Conservation (phyloP, 2,888 invertebrate species). For the Acronicta alni region DNA sequence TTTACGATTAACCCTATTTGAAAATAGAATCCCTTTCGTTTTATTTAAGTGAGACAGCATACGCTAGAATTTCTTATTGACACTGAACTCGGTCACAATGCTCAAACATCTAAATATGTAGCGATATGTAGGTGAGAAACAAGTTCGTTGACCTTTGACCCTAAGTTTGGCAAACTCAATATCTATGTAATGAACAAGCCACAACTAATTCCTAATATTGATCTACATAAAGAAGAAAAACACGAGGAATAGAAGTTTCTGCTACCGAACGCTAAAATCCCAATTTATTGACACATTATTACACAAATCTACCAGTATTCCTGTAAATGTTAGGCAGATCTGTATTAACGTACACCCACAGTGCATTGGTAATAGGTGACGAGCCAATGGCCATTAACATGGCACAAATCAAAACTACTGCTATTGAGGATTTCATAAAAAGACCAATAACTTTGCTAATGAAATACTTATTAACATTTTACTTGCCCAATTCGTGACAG, state of each 20-base stretch:
- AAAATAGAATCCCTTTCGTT: slow-evolving; percentile 5
- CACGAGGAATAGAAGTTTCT: not conserved
- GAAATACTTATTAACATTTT: too few relatives aligned
- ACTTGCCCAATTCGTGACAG: too few relatives aligned
- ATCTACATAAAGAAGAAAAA: slow-evolving; percentile 15
- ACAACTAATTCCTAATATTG: slow-evolving; percentile 20
- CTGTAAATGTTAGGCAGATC: too few relatives aligned
- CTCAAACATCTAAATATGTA: slow-evolving; percentile 33
- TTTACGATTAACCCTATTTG: not conserved
- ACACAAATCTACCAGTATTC: too few relatives aligned
- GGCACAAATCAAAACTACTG: too few relatives aligned
- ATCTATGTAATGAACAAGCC: slow-evolving; percentile 34
- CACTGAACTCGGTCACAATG: slow-evolving; percentile 22
- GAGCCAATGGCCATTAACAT: too few relatives aligned
- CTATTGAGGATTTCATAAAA: too few relatives aligned
- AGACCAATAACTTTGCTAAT: too few relatives aligned
- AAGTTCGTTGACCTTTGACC: slow-evolving; percentile 41
- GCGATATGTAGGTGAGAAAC: slow-evolving; percentile 22
- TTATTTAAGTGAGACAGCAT: slow-evolving; percentile 11
- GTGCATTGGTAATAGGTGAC: too few relatives aligned
- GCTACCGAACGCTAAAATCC: too few relatives aligned
- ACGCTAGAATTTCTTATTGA: not conserved
- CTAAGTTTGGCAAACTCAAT: slow-evolving; percentile 40
- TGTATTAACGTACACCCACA: too few relatives aligned
- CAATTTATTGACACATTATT: too few relatives aligned